phyloP scores from a whole-genome alignment of 2,797 vertebrate genomes.

The Botia almorhae region DNA sequence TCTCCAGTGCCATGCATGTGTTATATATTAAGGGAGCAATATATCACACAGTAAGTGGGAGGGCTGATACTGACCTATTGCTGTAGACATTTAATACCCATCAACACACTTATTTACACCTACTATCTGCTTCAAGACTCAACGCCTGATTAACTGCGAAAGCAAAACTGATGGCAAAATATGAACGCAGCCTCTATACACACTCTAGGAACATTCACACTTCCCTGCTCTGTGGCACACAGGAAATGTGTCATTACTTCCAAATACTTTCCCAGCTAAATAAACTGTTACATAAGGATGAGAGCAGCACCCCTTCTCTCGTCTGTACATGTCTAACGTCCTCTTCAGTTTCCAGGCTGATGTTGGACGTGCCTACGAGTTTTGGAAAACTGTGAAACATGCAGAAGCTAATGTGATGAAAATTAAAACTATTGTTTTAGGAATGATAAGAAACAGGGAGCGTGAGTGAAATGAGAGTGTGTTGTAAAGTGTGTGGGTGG shows the following conservation, averaged over 20 bases:
- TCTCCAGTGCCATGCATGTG: neutral
- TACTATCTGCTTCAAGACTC: slow-evolving; percentile 4
- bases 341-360: neutral
- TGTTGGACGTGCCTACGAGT: neutral
- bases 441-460: neutral
- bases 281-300: slow-evolving; percentile 21
- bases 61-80: slow-evolving; percentile 39
- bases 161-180: neutral
- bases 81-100: slow-evolving; percentile 30
- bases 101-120: slow-evolving; percentile 32
- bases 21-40: slow-evolving; percentile 14
- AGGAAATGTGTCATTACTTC: slow-evolving; percentile 38
- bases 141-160: neutral
- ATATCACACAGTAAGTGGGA: slow-evolving; percentile 44
- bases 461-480: neutral
- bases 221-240: neutral
- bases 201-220: slow-evolving; percentile 22
- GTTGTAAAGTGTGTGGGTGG: neutral
- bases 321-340: slow-evolving; percentile 10
- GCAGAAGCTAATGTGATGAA: neutral
- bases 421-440: neutral
- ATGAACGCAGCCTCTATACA: neutral
- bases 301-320: neutral
- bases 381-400: neutral
- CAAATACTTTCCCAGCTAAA: slow-evolving; percentile 20